Base-by-base conservation (phyloP, 2,113 vertebrate genomes). In the Trogon surrucura region DNA sequence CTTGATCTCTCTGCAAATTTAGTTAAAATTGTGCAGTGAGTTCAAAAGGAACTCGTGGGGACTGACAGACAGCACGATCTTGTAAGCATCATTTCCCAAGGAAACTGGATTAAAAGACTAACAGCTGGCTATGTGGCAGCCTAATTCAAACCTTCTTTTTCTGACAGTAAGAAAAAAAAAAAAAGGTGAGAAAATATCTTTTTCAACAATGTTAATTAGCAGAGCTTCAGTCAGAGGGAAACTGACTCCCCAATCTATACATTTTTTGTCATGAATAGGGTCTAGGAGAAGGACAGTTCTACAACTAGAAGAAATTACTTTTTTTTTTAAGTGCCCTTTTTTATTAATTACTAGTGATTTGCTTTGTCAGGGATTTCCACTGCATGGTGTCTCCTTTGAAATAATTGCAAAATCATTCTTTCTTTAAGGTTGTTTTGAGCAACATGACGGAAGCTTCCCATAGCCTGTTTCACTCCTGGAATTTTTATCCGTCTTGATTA, bases 401-500 rank as follows among this genome's bases (percentile, higher is more conserved):
- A 83, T 93, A 80, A 80, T 56, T 77, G n/a, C 50, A 82, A 77
- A 82, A 89, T 91, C 51, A 85, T 87, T 75, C 21, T 78, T 36
- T 73, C 77, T 80, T 71, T 48, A 73, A 69, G 47, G 47, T 19
- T 93, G 79, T 88, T 96, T 91, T 73, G 22, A 88, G 38, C 75
- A 86, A 71, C 32, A 38, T 45, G 67, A 72, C 5, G 3, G 91
- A 96, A 84, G 57, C 48, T 69, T 89, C 45, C 70, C 41, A 50
- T 75, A 85, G 69, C 48, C 74, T 70, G 30, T 65, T 93, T 95
- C 92, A 89, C 66, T 77, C 41, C 70, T 38, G 87, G 93, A 93
- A 89, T 95, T 96, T 95, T 97, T 85, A 85, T 88, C 85, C 91
- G 94, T 87, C 81, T 93, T 96, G 91, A 87, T 96, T 95, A 97